Conservation (phyloP, 2,888 invertebrate genomes). For the Eudasyphora cyanicolor region DNA sequence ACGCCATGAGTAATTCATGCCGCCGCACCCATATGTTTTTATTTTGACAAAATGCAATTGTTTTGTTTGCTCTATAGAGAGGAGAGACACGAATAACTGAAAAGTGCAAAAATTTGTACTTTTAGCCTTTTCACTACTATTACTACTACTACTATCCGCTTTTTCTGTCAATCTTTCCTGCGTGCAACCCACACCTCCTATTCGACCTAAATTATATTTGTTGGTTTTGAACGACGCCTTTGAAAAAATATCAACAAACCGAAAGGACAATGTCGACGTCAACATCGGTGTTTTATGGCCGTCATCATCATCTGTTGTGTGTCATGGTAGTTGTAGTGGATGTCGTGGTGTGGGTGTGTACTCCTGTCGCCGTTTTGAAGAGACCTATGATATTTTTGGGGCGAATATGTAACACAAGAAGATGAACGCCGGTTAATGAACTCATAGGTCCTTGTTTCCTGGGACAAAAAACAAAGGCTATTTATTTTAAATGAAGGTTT, state of each 20-base stretch:
- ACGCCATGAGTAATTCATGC: constrained; percentile 22
- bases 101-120: not conserved
- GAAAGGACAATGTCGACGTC: not conserved
- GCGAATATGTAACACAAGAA: not conserved
- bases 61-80: not conserved
- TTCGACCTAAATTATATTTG: constrained; percentile 52
- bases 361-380: not conserved
- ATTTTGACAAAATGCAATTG: not conserved
- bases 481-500: too few species aligned
- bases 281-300: not conserved
- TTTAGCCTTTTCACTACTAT: not conserved
- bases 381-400: not conserved
- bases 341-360: not conserved
- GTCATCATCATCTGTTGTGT: constrained; percentile 3
- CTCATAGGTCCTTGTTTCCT: too few species aligned
- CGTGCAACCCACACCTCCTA: constrained; percentile 46
- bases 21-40: constrained; percentile 56
- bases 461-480: too few species aligned
- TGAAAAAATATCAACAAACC: not conserved
- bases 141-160: not conserved
- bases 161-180: not conserved
- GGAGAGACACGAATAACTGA: not conserved
- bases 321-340: not conserved
- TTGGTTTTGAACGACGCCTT: not conserved
- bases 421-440: too few species aligned